Evolutionary conservation across 2,113 vertebrate genomes (phyloP).

Genomic region (Lophochroa leadbeateri): DNA sequence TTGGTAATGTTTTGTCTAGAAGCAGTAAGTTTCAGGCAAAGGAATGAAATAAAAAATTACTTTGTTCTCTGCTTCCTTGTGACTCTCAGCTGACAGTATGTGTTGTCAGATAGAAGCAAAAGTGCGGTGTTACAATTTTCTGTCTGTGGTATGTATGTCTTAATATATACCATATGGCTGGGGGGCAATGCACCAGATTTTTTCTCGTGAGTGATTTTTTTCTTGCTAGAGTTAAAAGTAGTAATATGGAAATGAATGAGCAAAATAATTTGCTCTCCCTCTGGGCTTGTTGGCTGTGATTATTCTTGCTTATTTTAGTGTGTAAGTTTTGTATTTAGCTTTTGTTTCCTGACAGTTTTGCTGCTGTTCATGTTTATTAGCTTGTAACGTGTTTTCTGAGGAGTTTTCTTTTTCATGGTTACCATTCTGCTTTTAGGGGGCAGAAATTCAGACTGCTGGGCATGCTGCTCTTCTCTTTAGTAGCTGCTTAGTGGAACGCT

Average conservation of each 20-base stretch:
- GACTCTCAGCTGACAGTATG: constrained; percentile 8
- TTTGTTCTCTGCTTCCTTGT: constrained; percentile 8
- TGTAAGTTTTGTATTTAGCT: neutral
- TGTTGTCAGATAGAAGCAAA: constrained; percentile 45
- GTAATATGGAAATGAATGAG: neutral
- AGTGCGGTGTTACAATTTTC: constrained; percentile 36
- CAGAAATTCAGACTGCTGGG: neutral
- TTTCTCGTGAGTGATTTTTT: neutral
- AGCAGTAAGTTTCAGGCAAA: neutral
- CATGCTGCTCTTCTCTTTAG: neutral
- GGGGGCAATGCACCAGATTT: neutral
- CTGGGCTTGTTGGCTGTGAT: neutral
- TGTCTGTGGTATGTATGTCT: constrained; percentile 7
- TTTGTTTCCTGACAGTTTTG: neutral
- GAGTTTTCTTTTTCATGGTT: neutral
- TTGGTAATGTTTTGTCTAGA: constrained; percentile 8
- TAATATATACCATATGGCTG: constrained; percentile 45
- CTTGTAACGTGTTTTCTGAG: neutral
- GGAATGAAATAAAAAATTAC: neutral
- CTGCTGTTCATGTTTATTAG: neutral
- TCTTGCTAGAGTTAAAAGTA: constrained; percentile 39
- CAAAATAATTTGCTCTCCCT: constrained; percentile 36
- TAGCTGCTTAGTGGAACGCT: neutral
- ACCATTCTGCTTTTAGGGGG: neutral
- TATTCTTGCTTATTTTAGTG: constrained; percentile 3